phyloP scores from a whole-genome alignment of 2,888 invertebrate species.

The Atrina japonica region DNA sequence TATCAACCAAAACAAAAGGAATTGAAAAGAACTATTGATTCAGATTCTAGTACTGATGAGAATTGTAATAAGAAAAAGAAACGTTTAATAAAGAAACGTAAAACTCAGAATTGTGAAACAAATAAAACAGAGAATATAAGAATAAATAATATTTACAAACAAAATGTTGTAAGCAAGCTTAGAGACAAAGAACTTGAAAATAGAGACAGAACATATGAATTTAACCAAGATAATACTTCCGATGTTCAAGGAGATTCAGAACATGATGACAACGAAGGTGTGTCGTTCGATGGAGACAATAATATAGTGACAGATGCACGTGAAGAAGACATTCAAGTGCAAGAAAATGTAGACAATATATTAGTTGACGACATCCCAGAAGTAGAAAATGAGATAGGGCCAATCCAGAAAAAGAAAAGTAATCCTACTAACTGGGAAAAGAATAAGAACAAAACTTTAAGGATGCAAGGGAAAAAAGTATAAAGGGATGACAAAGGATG shows the following conservation, averaged over 20 bases:
- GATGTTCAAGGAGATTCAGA: neutral
- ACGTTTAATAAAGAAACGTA: no score
- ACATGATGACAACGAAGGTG: neutral
- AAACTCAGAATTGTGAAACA: no score
- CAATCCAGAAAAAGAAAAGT: neutral
- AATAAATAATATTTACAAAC: no score
- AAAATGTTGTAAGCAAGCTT: no score
- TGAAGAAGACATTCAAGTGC: neutral
- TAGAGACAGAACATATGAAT: no score
- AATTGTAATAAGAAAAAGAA: no score
- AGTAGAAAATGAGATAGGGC: neutral
- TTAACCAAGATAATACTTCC: no score
- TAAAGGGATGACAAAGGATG: conserved; percentile 2
- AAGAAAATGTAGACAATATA: neutral
- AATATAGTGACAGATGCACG: neutral
- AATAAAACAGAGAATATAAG: no score
- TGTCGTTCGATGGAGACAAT: conserved; percentile 1
- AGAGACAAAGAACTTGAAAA: conserved; percentile 3
- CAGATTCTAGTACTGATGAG: no score
- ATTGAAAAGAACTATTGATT: no score
- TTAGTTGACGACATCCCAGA: neutral
- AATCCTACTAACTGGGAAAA: neutral
- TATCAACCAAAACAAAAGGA: neutral
- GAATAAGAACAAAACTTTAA: conserved; percentile 9
- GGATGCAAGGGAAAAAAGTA: conserved; percentile 17